Conservation (phyloP, 2,113 vertebrate species). For the Agelaius phoeniceus region DNA sequence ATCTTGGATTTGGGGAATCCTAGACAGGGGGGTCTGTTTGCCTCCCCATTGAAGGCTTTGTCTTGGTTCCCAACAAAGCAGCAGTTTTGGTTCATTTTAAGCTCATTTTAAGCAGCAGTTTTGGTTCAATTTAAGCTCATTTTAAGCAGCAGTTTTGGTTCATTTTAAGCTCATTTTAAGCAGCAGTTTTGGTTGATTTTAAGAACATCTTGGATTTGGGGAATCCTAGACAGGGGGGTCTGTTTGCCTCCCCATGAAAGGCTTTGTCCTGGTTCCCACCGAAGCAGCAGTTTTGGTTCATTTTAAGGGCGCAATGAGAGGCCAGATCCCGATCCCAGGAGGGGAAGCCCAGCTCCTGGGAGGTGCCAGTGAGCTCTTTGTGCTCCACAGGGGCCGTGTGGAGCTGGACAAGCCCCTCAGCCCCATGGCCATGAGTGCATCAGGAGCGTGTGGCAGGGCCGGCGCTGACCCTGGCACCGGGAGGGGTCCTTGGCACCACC, state of each 20-base stretch:
- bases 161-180: too few species aligned
- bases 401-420: background rate
- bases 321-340: background rate
- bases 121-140: background rate
- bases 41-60: background rate
- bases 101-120: background rate
- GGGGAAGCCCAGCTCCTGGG: background rate
- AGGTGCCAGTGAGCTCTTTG: background rate
- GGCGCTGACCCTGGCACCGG: background rate
- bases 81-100: background rate
- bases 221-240: fast-evolving
- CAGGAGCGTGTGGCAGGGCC: background rate
- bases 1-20: background rate
- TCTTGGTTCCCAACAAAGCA: fast-evolving
- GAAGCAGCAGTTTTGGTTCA: background rate
- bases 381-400: fast-evolving
- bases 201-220: background rate
- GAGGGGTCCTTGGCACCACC: background rate
- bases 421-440: background rate
- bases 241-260: fast-evolving
- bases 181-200: background rate
- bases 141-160: background rate
- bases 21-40: fast-evolving
- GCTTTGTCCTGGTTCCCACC: fast-evolving
- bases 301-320: background rate